Percentiles rank a stretch among this genome's conserved stretches.
Conservation (phyloP, 2,888 invertebrate genomes). For the Hartigia nigra region DNA sequence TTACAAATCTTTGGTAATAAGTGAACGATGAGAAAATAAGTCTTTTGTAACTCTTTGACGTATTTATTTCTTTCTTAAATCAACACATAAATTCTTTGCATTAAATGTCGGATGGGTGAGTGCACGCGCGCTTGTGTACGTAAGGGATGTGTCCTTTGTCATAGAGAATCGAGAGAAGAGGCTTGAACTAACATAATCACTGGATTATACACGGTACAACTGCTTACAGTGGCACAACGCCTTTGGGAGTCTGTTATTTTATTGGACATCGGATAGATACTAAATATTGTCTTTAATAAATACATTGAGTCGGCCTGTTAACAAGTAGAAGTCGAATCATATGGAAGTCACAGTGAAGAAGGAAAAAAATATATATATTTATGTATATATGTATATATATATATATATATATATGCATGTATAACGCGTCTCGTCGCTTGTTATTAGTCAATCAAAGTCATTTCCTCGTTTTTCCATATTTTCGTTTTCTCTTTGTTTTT, state of each 20-base stretch:
- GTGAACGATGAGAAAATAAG: not conserved
- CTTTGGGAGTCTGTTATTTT: not conserved
- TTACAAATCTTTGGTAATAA: not conserved
- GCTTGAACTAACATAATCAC: constrained; percentile 9
- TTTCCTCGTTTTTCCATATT: not conserved
- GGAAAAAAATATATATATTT: not conserved
- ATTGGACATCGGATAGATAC: not conserved
- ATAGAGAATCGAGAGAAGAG: not conserved
- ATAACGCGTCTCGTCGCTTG: not conserved
- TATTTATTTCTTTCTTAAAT: constrained; percentile 9
- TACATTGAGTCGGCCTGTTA: constrained; percentile 5
- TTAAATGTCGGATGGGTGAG: constrained; percentile 3
- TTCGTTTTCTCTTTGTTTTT: not conserved
- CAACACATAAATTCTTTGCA: constrained; percentile 10
- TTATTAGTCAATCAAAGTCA: not conserved
- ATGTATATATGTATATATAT: not conserved
- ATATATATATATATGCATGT: not conserved
- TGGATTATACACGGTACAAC: constrained; percentile 6
- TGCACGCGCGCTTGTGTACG: not conserved
- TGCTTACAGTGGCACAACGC: not conserved
- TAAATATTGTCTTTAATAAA: constrained; percentile 8
- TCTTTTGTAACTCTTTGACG: constrained; percentile 1
- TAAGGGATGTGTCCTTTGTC: not conserved
- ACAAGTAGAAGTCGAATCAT: constrained; percentile 7
- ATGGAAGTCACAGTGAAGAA: constrained; percentile 8